These are phyloP conservation scores for Bombus soroeensis DNA, from an alignment of 1,140 invertebrate genomes.

Conservation along the genomic window DNA sequence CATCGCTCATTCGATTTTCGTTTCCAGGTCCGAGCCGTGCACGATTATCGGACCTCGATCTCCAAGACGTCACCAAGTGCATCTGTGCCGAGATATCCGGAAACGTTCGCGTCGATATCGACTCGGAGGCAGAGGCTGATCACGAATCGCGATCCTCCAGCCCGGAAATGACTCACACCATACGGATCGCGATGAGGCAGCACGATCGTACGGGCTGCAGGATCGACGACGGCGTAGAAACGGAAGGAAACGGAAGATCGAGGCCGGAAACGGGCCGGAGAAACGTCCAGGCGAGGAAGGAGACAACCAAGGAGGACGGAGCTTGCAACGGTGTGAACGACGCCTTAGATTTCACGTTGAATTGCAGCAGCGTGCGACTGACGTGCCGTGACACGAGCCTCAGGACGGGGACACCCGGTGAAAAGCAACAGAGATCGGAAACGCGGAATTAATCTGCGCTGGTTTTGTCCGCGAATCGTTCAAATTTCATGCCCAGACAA, in stretches of 20 bases:
- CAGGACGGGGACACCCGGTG: conserved; percentile 45
- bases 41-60: background rate
- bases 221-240: conserved; percentile 20
- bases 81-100: conserved; percentile 73
- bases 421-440: conserved; percentile 47
- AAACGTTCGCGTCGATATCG: conserved; percentile 70
- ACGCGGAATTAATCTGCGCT: conserved; percentile 41
- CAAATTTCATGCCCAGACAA: conserved; percentile 6
- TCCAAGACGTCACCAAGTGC: conserved; percentile 58
- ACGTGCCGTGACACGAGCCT: conserved; percentile 70
- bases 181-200: conserved; percentile 63
- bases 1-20: background rate
- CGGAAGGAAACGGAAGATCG: conserved; percentile 35
- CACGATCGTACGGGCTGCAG: conserved; percentile 53
- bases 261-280: conserved; percentile 17
- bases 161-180: conserved; percentile 77
- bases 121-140: conserved; percentile 65
- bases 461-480: conserved; percentile 42
- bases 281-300: conserved; percentile 36
- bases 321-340: conserved; percentile 68
- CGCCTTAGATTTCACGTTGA: conserved; percentile 76
- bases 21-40: conserved; percentile 45
- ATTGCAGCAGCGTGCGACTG: conserved; percentile 75
- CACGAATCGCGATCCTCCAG: conserved; percentile 66
- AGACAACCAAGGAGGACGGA: conserved; percentile 50